Conservation (phyloP, 2,888 invertebrate species). For the Parnassius orleans region DNA sequence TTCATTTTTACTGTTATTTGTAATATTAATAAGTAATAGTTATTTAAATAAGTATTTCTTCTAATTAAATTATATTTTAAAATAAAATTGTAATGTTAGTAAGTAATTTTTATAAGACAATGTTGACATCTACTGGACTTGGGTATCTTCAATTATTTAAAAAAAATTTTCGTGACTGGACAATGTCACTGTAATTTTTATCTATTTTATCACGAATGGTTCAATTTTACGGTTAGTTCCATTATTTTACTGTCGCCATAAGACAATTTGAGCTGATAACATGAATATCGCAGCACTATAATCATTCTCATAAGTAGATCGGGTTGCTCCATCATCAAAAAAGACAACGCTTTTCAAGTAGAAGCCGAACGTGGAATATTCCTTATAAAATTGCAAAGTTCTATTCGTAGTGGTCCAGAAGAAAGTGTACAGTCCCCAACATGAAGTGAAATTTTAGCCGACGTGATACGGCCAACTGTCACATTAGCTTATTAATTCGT, state of each 20-base stretch:
- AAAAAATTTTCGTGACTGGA: constrained; percentile 42
- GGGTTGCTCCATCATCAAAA: constrained; percentile 42
- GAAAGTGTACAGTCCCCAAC: constrained; percentile 47
- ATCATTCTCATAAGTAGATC: constrained; percentile 44
- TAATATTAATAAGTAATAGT: no score
- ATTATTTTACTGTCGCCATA: constrained; percentile 54
- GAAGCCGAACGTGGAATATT: constrained; percentile 51
- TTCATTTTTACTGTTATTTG: no score
- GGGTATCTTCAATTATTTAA: no score
- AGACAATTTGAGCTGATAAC: constrained; percentile 45
- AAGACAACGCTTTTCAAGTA: constrained; percentile 40
- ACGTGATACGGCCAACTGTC: constrained; percentile 34
- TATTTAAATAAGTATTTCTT: no score
- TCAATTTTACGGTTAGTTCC: constrained; percentile 58
- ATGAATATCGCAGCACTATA: constrained; percentile 59
- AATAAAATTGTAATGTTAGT: no score
- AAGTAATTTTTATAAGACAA: no score
- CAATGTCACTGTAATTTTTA: constrained; percentile 50
- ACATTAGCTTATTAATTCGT: no score
- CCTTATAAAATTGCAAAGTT: constrained; percentile 64
- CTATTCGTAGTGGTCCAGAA: constrained; percentile 40
- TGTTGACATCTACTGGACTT: constrained; percentile 21
- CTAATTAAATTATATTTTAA: no score
- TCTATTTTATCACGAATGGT: constrained; percentile 52
- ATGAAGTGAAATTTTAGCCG: constrained; percentile 68